A percentile compares a stretch with the other conserved stretches of the same genome.
phyloP scores from a whole-genome alignment of 2,113 vertebrate genomes.

The Pandion haliaetus region DNA sequence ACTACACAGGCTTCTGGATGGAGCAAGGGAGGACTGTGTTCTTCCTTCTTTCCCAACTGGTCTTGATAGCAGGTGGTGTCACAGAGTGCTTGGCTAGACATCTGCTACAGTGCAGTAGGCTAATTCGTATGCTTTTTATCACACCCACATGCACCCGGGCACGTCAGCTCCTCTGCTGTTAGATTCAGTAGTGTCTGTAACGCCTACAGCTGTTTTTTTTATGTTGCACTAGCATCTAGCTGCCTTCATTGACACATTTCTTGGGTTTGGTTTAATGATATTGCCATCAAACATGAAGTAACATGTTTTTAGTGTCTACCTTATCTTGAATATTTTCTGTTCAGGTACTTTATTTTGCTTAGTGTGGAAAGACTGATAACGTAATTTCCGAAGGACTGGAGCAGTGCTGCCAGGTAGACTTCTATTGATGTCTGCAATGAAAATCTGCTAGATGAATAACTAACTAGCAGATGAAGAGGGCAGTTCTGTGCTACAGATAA shows the following conservation, averaged over 20 bases:
- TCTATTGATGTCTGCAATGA: conserved; percentile 19
- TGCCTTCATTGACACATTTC: background rate
- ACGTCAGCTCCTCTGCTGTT: conserved; percentile 5
- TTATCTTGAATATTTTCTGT: background rate
- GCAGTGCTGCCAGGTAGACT: background rate
- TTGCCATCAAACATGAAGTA: background rate
- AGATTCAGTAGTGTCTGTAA: background rate
- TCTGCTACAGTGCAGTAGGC: background rate
- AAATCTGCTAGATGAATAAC: conserved; percentile 2
- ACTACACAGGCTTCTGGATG: background rate
- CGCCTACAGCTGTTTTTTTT: background rate
- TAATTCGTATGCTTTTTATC: background rate
- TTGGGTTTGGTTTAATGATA: background rate
- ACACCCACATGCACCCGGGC: background rate
- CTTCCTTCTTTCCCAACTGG: background rate
- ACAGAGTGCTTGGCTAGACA: background rate
- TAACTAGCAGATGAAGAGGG: conserved; percentile 8
- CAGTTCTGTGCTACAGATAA: conserved; percentile 31
- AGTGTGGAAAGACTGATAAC: conserved; percentile 2
- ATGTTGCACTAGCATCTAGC: background rate
- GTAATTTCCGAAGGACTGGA: background rate
- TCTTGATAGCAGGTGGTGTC: background rate
- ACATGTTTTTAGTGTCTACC: background rate
- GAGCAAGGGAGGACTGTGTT: background rate
- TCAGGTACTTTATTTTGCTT: background rate